phyloP scores from a whole-genome alignment of 2,888 invertebrate genomes.

The Machimus atricapillus region DNA sequence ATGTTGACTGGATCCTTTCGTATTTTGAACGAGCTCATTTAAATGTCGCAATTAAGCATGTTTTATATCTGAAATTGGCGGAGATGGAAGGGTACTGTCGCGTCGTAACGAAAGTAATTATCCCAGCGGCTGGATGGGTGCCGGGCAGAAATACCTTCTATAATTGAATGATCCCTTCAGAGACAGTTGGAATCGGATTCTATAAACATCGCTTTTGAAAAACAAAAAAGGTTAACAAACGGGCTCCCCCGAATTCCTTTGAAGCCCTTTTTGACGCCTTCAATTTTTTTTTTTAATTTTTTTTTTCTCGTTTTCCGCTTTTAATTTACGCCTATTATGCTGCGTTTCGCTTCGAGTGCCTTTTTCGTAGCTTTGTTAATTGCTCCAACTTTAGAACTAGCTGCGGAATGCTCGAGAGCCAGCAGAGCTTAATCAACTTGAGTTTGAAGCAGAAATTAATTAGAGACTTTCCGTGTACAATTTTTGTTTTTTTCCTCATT shows the following conservation, averaged over 20 bases:
- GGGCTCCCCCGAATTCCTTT: neutral
- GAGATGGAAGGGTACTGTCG: neutral
- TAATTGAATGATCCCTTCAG: constrained; percentile 22
- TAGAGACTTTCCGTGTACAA: constrained; percentile 31
- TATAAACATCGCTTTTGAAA: neutral
- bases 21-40: neutral
- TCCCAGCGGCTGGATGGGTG: neutral
- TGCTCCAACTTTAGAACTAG: constrained; percentile 14
- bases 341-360: constrained; percentile 27
- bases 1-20: neutral
- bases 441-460: constrained; percentile 33
- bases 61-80: neutral
- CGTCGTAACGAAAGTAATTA: neutral
- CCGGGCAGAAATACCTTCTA: neutral
- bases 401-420: constrained; percentile 9
- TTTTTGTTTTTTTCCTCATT: constrained; percentile 15
- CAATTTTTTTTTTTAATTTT: neutral
- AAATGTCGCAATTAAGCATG: neutral
- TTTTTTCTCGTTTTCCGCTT: neutral
- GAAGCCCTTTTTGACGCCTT: neutral
- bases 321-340: constrained; percentile 36
- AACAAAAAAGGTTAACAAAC: constrained; percentile 12
- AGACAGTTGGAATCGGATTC: neutral
- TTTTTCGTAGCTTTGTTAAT: constrained; percentile 17
- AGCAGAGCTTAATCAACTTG: constrained; percentile 27